Percentiles rank a stretch among this genome's conserved stretches.
Evolutionary conservation across 2,113 vertebrate genomes (phyloP).

Genomic region (Elachura formosa): DNA sequence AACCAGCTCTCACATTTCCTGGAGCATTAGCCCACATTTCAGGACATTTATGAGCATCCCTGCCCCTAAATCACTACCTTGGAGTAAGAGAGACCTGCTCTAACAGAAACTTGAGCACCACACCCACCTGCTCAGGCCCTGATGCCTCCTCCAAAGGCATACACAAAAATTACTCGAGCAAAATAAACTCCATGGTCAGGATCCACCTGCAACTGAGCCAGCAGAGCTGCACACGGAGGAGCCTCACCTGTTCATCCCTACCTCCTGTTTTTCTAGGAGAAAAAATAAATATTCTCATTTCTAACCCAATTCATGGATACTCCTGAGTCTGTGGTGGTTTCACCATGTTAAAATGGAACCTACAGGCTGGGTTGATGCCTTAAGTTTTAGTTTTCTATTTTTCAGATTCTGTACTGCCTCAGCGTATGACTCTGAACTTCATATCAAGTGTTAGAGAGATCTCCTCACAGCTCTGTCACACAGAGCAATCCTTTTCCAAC

Average conservation of each 20-base stretch:
- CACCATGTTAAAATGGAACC: neutral
- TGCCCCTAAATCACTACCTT: neutral
- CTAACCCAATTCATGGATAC: neutral
- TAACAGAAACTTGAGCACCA: neutral
- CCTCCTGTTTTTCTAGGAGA: neutral
- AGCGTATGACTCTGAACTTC: no score
- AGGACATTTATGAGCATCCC: neutral
- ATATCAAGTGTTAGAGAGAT: no score
- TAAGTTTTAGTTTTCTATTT: no score
- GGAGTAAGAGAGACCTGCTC: neutral
- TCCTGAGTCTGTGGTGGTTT: neutral
- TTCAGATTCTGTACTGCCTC: no score
- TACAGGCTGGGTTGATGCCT: neutral
- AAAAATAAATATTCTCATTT: neutral
- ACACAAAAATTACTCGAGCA: neutral
- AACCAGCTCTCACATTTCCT: neutral
- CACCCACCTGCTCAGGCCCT: neutral
- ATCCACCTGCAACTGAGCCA: neutral
- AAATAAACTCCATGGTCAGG: neutral
- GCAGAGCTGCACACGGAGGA: neutral
- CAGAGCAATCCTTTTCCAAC: no score
- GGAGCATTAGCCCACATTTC: neutral
- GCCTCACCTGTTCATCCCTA: neutral
- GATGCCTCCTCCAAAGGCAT: neutral
- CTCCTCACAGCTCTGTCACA: no score